These are phyloP conservation scores for Hylomyscus alleni DNA, from an alignment of 2,797 vertebrate genomes.

Conservation along the genomic window DNA sequence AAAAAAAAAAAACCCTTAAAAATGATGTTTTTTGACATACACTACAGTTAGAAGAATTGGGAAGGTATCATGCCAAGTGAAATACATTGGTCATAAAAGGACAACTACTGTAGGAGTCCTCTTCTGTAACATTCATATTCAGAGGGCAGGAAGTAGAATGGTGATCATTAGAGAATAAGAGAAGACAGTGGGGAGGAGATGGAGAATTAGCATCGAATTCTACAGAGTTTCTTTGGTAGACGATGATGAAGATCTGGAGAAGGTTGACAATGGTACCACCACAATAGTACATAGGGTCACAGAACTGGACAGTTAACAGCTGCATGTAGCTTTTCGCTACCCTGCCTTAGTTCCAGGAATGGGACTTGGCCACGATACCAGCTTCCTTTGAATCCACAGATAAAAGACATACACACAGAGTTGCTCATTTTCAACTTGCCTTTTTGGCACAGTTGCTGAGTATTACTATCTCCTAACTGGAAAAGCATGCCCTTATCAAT, in stretches of 20 bases:
- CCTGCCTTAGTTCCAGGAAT: no score
- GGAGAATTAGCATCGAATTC: no score
- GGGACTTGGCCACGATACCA: no score
- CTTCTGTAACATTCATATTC: not conserved
- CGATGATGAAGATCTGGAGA: not conserved
- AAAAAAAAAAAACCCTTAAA: no score
- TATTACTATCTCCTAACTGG: no score
- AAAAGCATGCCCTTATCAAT: no score
- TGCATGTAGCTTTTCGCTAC: no score
- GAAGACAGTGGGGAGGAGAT: not conserved
- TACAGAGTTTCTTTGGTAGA: not conserved
- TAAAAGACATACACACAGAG: no score
- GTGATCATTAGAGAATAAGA: no score
- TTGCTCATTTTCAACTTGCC: no score
- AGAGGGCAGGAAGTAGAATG: not conserved
- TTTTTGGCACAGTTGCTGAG: no score
- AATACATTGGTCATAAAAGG: not conserved
- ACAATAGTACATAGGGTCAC: not conserved
- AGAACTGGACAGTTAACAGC: not conserved
- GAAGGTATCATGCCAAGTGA: not conserved
- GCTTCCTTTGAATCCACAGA: no score
- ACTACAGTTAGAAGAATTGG: not conserved
- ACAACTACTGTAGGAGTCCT: not conserved
- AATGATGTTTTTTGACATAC: not conserved
- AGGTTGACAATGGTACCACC: not conserved